A percentile compares a stretch with the other conserved stretches of the same genome.
Evolutionary conservation across 2,888 invertebrate genomes (phyloP).

Genomic region (Conistra vaccinii): DNA sequence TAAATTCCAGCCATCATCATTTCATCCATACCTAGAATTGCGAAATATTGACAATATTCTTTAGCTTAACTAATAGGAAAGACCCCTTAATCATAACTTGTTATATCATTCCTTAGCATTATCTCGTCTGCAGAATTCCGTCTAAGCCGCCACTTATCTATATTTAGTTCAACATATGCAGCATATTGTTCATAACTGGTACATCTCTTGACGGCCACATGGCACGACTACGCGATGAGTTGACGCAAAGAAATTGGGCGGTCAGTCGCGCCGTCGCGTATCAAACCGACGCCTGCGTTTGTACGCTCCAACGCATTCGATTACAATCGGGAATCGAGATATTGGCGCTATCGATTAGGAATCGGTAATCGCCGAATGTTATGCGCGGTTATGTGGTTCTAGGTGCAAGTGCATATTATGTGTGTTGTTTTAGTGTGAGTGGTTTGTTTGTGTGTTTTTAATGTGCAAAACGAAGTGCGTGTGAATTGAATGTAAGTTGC

Average conservation of each 20-base stretch:
- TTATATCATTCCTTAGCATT: slow-evolving; percentile 58
- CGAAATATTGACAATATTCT: slow-evolving; percentile 6
- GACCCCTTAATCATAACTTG: slow-evolving; percentile 8
- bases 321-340: slow-evolving; percentile 47
- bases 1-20: neutral
- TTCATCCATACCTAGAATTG: neutral
- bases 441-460: slow-evolving; percentile 40
- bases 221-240: slow-evolving; percentile 70
- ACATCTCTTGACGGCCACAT: slow-evolving; percentile 72
- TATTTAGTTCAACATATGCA: slow-evolving; percentile 67
- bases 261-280: slow-evolving; percentile 83
- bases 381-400: slow-evolving; percentile 50
- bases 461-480: slow-evolving; percentile 32
- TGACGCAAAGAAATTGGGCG: slow-evolving; percentile 81
- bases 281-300: slow-evolving; percentile 80
- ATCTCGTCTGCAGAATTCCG: slow-evolving; percentile 49
- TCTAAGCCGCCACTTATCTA: slow-evolving; percentile 64
- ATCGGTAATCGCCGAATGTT: slow-evolving; percentile 51
- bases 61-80: neutral
- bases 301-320: slow-evolving; percentile 58
- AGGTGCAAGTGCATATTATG: slow-evolving; percentile 38
- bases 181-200: slow-evolving; percentile 70
- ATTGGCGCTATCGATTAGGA: slow-evolving; percentile 53
- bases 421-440: slow-evolving; percentile 52
- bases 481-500: slow-evolving; percentile 63